phyloP scores from a whole-genome alignment of 2,888 invertebrate genomes.

The Cecidostiba fungosa region DNA sequence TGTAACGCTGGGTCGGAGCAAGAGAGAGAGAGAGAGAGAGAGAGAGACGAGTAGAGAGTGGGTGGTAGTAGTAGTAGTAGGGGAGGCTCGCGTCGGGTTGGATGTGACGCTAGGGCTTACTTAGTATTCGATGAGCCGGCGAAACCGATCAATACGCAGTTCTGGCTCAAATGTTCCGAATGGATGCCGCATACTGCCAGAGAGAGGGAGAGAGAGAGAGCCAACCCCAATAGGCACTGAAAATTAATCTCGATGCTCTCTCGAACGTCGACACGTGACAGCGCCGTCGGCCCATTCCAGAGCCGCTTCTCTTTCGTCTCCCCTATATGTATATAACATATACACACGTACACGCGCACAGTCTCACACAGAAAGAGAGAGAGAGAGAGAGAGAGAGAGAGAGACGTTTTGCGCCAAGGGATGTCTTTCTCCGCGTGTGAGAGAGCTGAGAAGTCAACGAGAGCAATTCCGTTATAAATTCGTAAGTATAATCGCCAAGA shows the following conservation, averaged over 20 bases:
- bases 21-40: slow-evolving; percentile 24
- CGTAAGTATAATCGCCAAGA: too few relatives aligned
- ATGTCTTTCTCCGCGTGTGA: too few relatives aligned
- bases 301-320: background rate
- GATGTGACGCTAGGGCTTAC: slow-evolving; percentile 67
- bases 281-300: slow-evolving; percentile 18
- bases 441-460: background rate
- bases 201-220: slow-evolving; percentile 24
- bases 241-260: slow-evolving; percentile 69
- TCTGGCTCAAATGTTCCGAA: slow-evolving; percentile 72
- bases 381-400: background rate
- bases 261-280: slow-evolving; percentile 67
- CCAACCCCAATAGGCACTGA: slow-evolving; percentile 69
- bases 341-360: background rate
- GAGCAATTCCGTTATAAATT: background rate
- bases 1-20: slow-evolving; percentile 52
- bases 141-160: slow-evolving; percentile 76
- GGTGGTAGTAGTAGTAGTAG: slow-evolving; percentile 7
- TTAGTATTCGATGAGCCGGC: slow-evolving; percentile 75
- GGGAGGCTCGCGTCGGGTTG: slow-evolving; percentile 26
- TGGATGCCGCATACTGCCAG: slow-evolving; percentile 68
- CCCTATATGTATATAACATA: background rate
- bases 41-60: slow-evolving; percentile 29
- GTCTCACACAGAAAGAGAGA: background rate
- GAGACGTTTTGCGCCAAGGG: too few relatives aligned